These are phyloP conservation scores for Thamnophis sirtalis DNA, from an alignment of 2,113 vertebrate genomes.

Conservation along the genomic window DNA sequence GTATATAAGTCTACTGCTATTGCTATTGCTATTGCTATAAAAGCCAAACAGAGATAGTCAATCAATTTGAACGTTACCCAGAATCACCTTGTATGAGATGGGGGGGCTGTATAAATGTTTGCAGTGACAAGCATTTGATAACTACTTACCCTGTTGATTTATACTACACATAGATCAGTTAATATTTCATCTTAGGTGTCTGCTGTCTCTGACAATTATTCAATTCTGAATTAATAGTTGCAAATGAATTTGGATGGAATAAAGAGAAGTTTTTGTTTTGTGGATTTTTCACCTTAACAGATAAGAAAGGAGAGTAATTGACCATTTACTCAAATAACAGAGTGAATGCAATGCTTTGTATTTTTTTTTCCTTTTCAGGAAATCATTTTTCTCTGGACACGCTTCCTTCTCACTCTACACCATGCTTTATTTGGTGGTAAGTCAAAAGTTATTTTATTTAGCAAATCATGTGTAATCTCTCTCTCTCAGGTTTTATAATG, in stretches of 20 bases:
- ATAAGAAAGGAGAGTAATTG: background rate
- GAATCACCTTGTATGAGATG: background rate
- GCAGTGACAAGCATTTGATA: background rate
- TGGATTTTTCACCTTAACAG: background rate
- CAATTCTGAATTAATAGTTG: background rate
- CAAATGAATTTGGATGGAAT: background rate
- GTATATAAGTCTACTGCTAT: too few relatives aligned
- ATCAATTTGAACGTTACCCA: background rate
- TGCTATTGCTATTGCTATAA: too few relatives aligned
- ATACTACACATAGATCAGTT: background rate
- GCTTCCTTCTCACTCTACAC: constrained; percentile 97
- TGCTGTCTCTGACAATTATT: background rate
- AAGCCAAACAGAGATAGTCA: background rate
- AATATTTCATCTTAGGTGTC: background rate
- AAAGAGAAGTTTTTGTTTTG: background rate
- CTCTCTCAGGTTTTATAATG: background rate
- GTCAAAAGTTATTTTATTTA: constrained; percentile 55
- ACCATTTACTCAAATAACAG: background rate
- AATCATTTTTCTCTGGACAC: constrained; percentile 98
- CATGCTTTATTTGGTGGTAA: constrained; percentile 98
- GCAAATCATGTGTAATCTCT: background rate
- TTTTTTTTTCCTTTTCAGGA: constrained; percentile 77
- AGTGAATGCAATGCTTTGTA: constrained; percentile 36
- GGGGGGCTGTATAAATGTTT: background rate
- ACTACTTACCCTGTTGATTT: background rate